Percentiles rank a stretch among this genome's conserved stretches.
Conservation (phyloP, 1,140 invertebrate species). For the Triops cancriformis region DNA sequence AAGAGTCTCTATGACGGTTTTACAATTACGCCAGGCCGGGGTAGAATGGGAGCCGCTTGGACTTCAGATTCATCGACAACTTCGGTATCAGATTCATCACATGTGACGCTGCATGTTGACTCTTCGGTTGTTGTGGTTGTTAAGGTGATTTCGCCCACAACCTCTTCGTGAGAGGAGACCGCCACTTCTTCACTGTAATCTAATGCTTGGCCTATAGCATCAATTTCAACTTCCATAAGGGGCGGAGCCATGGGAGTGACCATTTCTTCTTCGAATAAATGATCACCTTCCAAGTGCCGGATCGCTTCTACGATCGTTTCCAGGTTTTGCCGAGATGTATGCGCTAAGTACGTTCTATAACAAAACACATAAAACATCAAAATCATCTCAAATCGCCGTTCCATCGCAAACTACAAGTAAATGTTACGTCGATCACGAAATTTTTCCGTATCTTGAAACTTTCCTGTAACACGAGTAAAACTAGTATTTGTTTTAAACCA, state of each 20-base stretch:
- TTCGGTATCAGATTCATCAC: not conserved
- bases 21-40: not conserved
- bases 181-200: constrained; percentile 24
- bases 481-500: no score
- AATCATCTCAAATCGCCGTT: not conserved
- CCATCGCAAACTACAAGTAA: not conserved
- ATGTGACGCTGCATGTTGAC: not conserved
- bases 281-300: constrained; percentile 88
- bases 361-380: constrained; percentile 22
- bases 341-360: constrained; percentile 57
- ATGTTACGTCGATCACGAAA: not conserved
- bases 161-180: constrained; percentile 16
- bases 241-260: constrained; percentile 20
- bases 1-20: not conserved
- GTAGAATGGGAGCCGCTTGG: not conserved
- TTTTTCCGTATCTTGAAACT: no score
- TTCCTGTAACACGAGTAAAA: no score
- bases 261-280: constrained; percentile 66
- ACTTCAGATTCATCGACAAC: not conserved
- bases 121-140: not conserved
- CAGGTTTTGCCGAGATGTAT: constrained; percentile 81
- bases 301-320: constrained; percentile 98
- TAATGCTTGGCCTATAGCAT: constrained; percentile 18
- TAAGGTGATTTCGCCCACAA: not conserved
- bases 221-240: constrained; percentile 26